Conservation (phyloP, 2,113 vertebrate species). For the Illadopsis cleaveri region DNA sequence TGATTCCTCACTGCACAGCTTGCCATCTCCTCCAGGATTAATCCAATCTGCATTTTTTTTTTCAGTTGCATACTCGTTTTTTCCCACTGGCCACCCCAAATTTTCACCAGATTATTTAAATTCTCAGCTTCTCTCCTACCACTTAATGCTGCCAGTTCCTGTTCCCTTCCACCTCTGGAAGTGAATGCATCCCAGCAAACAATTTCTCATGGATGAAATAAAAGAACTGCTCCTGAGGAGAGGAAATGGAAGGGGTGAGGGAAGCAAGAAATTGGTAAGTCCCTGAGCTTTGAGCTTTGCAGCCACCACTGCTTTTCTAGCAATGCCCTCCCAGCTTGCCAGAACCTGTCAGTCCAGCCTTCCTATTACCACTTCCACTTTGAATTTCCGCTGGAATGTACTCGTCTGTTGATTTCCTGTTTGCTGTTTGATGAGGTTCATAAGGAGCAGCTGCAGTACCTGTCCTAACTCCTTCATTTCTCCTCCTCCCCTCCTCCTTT, state of each 20-base stretch:
- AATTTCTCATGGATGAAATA: background rate
- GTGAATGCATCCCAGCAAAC: background rate
- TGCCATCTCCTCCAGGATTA: background rate
- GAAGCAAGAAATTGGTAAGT: background rate
- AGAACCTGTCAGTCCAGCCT: constrained; percentile 13
- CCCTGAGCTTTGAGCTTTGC: background rate
- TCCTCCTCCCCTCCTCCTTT: background rate
- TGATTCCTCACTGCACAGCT: background rate
- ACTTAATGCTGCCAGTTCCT: background rate
- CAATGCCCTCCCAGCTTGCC: background rate
- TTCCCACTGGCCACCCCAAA: background rate
- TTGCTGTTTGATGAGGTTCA: background rate
- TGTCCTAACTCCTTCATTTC: background rate
- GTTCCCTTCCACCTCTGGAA: background rate
- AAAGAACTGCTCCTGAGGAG: background rate
- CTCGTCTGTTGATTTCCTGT: background rate
- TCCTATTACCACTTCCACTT: background rate
- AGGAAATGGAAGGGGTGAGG: background rate
- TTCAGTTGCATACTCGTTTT: rapidly evolving
- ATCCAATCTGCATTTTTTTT: background rate
- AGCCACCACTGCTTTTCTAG: background rate
- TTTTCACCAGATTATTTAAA: background rate
- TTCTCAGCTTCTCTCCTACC: background rate
- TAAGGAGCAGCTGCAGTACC: constrained; percentile 23
- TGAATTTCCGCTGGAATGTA: constrained; percentile 32